A percentile compares a stretch with the other conserved stretches of the same genome.
These are phyloP conservation scores for Clinocottus analis DNA, from an alignment of 2,113 vertebrate species.

Conservation along the genomic window DNA sequence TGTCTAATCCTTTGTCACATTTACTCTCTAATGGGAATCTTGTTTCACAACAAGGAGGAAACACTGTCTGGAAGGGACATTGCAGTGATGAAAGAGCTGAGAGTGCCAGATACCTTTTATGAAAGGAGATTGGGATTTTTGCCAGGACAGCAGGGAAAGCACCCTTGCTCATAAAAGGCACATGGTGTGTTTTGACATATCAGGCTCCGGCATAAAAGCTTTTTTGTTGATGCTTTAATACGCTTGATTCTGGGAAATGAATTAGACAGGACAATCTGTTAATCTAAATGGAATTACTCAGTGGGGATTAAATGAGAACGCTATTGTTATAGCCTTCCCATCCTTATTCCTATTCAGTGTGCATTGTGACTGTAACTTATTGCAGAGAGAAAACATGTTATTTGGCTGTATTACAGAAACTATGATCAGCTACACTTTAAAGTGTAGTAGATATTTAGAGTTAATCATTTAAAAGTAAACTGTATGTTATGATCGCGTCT, in stretches of 20 bases:
- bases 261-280: conserved; percentile 62
- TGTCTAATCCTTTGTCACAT: conserved; percentile 7
- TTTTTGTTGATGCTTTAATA: conserved; percentile 67
- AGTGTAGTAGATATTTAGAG: neutral
- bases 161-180: conserved; percentile 57
- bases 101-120: conserved; percentile 44
- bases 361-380: neutral
- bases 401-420: neutral
- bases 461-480: neutral
- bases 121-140: conserved; percentile 58
- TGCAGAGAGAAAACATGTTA: neutral
- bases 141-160: conserved; percentile 53
- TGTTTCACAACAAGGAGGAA: conserved; percentile 20
- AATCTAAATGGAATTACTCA: conserved; percentile 60
- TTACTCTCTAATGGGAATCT: conserved; percentile 22
- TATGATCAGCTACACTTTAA: neutral
- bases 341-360: neutral
- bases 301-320: conserved; percentile 52
- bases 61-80: neutral
- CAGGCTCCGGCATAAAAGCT: conserved; percentile 53
- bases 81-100: conserved; percentile 33
- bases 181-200: conserved; percentile 49
- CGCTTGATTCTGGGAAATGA: conserved; percentile 57
- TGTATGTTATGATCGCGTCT: neutral
- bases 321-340: conserved; percentile 29